A percentile compares a stretch with the other conserved stretches of the same genome.
These are phyloP conservation scores for Petrocephalus microphthalmus DNA, from an alignment of 2,113 vertebrate species.

Conservation along the genomic window DNA sequence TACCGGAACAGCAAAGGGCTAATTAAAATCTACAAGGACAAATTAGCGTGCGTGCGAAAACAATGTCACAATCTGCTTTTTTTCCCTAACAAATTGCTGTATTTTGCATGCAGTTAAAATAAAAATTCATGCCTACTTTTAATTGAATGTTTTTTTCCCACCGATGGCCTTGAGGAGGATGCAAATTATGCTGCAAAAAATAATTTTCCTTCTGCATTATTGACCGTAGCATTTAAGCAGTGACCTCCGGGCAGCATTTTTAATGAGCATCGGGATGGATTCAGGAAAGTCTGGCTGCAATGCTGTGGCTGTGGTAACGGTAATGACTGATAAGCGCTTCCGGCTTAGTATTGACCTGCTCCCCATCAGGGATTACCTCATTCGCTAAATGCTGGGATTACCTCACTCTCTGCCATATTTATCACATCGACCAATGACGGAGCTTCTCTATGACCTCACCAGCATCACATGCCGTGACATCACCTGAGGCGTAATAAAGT, in stretches of 20 bases:
- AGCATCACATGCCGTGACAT: not conserved
- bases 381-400: conserved; percentile 4
- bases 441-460: conserved; percentile 13
- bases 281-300: not conserved
- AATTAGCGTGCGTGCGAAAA: not conserved
- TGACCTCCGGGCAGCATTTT: not conserved
- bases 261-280: not conserved
- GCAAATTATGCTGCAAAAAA: not conserved
- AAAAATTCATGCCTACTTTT: not conserved
- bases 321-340: conserved; percentile 9
- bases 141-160: not conserved
- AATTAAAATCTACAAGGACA: conserved; percentile 14
- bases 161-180: not conserved
- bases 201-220: not conserved
- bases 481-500: not conserved
- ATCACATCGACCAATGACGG: not conserved
- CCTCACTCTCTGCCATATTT: not conserved
- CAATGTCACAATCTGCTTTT: not conserved
- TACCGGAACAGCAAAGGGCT: not conserved
- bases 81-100: not conserved
- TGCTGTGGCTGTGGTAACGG: not conserved
- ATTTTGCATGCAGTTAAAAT: not conserved
- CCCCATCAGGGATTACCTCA: conserved; percentile 19
- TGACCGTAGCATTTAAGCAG: not conserved
- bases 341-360: not conserved